Evolutionary conservation across 1,140 invertebrate species (phyloP), one percentile per base, ranked within the genome.

Genomic region (Drosophila mayri): DNA sequence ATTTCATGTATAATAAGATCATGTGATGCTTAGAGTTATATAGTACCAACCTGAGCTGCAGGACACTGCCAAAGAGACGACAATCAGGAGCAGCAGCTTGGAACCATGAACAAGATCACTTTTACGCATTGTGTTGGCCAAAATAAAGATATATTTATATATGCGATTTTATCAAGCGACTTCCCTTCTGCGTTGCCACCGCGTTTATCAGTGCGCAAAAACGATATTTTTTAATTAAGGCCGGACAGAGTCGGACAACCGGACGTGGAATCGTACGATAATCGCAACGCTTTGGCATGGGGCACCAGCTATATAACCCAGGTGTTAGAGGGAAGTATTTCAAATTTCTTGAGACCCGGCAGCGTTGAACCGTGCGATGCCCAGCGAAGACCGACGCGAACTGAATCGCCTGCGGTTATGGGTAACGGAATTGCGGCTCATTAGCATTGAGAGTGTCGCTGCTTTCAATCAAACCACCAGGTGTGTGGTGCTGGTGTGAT

Each of bases 341-440:
- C 38, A 22, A 64, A 30, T 38, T 52, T 58, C 49, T 64, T 50
- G 72, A 60, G 82, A 64, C 71, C 81, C 81, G 75, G 37, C 35
- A 32, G 40, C 59, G 55, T 54, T 40, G 41, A 14, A 46, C 71
- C 72, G 67, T 87, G 80, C 68, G 76, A 78, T 84, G 68, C 73
- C 80, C 65, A 84, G 68, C 85, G 70, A 66, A 64, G 76, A 87
- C 84, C 76, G 73, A 88, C 67, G 84, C 68, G 64, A 90, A 87
- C 84, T 87, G 72, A 87, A 88, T 30, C 32, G 50, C 35, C 54
- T 50, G 28, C 6, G 68, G 65, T 30, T 32, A 22, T 49, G 20
- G 68, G 28, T 8, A 49, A 40, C 43, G 54, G 14, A 41, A 62
- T 47, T 41, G 20, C 14, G 43, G 50, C 65, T 55, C 41, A 81